Evolutionary conservation across 1,140 invertebrate species (phyloP).

Genomic region (Steinernema khuongi): DNA sequence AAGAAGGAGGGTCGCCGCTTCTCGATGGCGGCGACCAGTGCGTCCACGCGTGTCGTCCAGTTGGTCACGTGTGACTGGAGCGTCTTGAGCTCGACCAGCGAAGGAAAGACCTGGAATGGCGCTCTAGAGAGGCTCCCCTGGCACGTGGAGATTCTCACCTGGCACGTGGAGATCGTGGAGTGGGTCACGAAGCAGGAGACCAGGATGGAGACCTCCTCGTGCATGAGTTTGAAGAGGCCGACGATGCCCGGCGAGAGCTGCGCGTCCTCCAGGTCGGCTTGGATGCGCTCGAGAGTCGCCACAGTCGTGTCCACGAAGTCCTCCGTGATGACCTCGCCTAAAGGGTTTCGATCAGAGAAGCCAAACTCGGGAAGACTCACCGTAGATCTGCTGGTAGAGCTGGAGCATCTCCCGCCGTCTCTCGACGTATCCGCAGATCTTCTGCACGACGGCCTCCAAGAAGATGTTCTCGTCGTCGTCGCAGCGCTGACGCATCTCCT

Average conservation of each 20-base stretch:
- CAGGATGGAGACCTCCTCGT: background rate
- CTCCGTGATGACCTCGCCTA: background rate
- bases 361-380: background rate
- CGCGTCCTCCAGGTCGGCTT: background rate
- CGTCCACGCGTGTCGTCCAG: background rate
- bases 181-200: background rate
- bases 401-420: background rate
- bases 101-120: background rate
- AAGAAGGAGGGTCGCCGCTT: background rate
- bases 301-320: background rate
- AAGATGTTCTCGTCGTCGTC: background rate
- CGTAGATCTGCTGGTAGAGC: background rate
- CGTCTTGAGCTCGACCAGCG: background rate
- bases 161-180: background rate
- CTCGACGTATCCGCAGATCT: background rate
- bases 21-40: background rate
- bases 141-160: background rate
- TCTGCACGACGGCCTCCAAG: background rate
- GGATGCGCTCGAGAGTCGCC: background rate
- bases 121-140: background rate
- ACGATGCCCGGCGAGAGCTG: background rate
- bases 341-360: background rate
- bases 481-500: background rate
- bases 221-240: background rate
- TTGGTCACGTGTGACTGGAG: background rate